Conservation (phyloP, 2,797 vertebrate species). For the Dendrocincla tyrannina region DNA sequence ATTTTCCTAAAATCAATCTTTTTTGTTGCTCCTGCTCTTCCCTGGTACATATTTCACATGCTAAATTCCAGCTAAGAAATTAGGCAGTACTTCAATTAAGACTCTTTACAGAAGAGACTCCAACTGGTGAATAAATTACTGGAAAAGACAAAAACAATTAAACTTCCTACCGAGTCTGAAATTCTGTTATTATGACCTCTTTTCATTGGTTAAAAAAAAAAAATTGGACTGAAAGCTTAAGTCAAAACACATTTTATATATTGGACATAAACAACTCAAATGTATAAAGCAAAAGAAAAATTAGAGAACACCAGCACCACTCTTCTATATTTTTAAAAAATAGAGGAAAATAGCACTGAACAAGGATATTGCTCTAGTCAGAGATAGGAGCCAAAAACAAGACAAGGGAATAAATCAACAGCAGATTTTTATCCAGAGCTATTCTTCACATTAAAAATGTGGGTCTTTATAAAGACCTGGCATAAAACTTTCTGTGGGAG, state of each 20-base stretch:
- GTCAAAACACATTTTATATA: background rate
- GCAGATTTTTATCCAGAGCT: slow-evolving; percentile 25
- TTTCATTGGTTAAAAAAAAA: background rate
- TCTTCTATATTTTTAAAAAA: background rate
- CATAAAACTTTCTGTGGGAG: background rate
- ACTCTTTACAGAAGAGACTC: slow-evolving; percentile 30
- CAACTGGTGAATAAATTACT: slow-evolving; percentile 45
- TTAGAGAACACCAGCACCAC: background rate
- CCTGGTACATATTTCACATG: background rate
- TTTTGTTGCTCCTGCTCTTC: background rate
- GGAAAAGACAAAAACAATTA: slow-evolving; percentile 39
- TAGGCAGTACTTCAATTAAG: slow-evolving; percentile 35
- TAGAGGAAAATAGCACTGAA: background rate
- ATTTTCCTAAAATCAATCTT: background rate
- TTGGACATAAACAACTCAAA: background rate
- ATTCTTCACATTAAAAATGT: slow-evolving; percentile 23
- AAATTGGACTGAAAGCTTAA: background rate
- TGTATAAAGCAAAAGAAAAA: background rate
- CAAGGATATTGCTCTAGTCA: background rate
- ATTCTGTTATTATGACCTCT: background rate
- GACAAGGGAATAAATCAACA: slow-evolving; percentile 27
- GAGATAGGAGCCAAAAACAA: slow-evolving; percentile 20
- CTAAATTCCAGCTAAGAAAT: slow-evolving; percentile 50
- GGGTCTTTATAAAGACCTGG: slow-evolving; percentile 3
- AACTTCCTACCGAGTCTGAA: background rate